Percentiles rank a stretch among this genome's conserved stretches.
Evolutionary conservation across 2,888 invertebrate species (phyloP).

Genomic region (Morpho helenor): DNA sequence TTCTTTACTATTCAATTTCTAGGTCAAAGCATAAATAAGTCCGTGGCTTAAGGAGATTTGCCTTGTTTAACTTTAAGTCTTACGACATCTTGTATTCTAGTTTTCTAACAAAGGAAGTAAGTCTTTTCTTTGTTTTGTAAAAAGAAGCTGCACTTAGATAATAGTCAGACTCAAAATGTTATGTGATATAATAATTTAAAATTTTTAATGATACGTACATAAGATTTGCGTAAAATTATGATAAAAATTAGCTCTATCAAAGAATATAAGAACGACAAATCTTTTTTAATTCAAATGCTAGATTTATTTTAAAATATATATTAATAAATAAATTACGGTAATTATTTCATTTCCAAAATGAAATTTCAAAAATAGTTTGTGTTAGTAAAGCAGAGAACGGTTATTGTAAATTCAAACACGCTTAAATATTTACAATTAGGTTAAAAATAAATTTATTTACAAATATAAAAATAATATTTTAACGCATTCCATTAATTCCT

Average conservation of each 20-base stretch:
- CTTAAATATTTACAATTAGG: conserved; percentile 25
- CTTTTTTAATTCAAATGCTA: too few species aligned
- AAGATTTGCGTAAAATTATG: neutral
- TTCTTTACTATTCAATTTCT: too few species aligned
- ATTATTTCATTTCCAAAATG: neutral
- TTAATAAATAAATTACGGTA: too few species aligned
- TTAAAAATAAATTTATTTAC: conserved; percentile 58
- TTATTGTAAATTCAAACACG: conserved; percentile 13
- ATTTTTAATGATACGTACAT: neutral
- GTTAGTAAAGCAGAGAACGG: neutral
- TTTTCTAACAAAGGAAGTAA: conserved; percentile 11
- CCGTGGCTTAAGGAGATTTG: neutral
- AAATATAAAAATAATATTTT: conserved; percentile 41
- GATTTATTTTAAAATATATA: too few species aligned
- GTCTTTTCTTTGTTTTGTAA: conserved; percentile 8
- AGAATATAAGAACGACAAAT: too few species aligned
- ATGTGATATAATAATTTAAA: neutral
- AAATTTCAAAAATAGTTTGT: neutral
- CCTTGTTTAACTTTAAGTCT: conserved; percentile 1
- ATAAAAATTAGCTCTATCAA: neutral
- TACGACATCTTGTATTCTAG: neutral
- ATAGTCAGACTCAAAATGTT: conserved; percentile 1
- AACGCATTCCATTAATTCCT: conserved; percentile 45
- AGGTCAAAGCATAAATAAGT: neutral
- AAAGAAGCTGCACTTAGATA: neutral